Evolutionary conservation across 2,888 invertebrate species (phyloP).

Genomic region (Protodeltote pygarga): DNA sequence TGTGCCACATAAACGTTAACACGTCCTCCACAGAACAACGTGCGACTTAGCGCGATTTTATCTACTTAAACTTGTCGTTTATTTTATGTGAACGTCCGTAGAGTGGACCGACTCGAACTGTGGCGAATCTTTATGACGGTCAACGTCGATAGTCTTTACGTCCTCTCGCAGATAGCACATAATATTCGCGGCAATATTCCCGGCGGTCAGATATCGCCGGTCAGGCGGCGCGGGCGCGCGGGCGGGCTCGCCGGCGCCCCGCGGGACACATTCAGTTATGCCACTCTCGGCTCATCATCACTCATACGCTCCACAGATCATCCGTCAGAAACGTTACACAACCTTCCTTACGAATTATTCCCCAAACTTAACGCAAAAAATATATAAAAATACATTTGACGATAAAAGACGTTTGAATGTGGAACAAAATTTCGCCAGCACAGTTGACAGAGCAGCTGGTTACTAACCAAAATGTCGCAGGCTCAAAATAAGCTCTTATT

Average conservation of each 20-base stretch:
- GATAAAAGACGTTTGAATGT: too few species aligned
- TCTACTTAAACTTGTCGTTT: slow-evolving; percentile 58
- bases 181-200: slow-evolving; percentile 37
- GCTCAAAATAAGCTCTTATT: too few species aligned
- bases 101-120: slow-evolving; percentile 31
- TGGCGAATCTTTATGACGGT: slow-evolving; percentile 62
- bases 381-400: not conserved
- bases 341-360: slow-evolving; percentile 1
- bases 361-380: not conserved
- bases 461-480: too few species aligned
- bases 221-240: not conserved
- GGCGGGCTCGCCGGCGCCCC: not conserved
- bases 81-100: slow-evolving; percentile 53
- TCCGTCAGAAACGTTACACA: slow-evolving; percentile 9
- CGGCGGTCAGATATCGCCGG: slow-evolving; percentile 12
- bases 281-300: slow-evolving; percentile 11
- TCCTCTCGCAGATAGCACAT: slow-evolving; percentile 49
- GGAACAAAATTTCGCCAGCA: too few species aligned
- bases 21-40: slow-evolving; percentile 48
- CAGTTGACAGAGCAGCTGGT: too few species aligned
- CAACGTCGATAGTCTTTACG: slow-evolving; percentile 54
- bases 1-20: slow-evolving; percentile 51
- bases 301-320: slow-evolving; percentile 19
- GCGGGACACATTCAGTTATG: slow-evolving; percentile 6
- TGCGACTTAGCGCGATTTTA: slow-evolving; percentile 62